A percentile compares a stretch with the other conserved stretches of the same genome.
Evolutionary conservation across 2,797 vertebrate species (phyloP).

Genomic region (Limnodromus scolopaceus): DNA sequence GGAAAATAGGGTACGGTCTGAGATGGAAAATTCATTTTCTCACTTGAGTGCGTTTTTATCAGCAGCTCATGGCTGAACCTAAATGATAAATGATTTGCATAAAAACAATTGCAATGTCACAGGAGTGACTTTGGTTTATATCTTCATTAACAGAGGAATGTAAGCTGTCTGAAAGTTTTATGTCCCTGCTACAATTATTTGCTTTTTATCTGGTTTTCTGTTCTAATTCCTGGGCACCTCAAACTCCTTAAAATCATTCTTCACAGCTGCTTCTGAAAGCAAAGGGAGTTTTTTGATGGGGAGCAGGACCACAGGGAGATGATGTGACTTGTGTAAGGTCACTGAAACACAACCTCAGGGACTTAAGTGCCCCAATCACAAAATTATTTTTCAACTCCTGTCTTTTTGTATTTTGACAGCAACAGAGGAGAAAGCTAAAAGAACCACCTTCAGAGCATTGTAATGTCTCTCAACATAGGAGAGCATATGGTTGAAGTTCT

Average conservation of each 20-base stretch:
- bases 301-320: neutral
- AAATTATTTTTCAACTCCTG: neutral
- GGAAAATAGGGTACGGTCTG: neutral
- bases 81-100: neutral
- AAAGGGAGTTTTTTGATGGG: neutral
- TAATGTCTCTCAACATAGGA: rapidly evolving
- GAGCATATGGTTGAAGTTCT: neutral
- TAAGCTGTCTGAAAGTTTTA: neutral
- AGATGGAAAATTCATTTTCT: neutral
- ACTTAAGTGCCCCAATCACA: neutral
- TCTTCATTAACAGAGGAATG: neutral
- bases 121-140: neutral
- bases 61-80: neutral
- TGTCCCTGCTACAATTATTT: neutral
- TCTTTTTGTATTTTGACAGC: neutral
- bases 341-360: neutral
- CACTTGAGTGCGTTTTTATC: neutral
- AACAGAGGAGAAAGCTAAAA: neutral
- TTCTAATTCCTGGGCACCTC: neutral
- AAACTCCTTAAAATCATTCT: neutral
- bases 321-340: neutral
- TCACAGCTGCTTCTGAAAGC: neutral
- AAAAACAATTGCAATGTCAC: neutral
- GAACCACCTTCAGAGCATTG: neutral
- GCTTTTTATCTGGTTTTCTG: neutral